phyloP scores from a whole-genome alignment of 2,113 vertebrate species.

The Drymodes brunneopygia region DNA sequence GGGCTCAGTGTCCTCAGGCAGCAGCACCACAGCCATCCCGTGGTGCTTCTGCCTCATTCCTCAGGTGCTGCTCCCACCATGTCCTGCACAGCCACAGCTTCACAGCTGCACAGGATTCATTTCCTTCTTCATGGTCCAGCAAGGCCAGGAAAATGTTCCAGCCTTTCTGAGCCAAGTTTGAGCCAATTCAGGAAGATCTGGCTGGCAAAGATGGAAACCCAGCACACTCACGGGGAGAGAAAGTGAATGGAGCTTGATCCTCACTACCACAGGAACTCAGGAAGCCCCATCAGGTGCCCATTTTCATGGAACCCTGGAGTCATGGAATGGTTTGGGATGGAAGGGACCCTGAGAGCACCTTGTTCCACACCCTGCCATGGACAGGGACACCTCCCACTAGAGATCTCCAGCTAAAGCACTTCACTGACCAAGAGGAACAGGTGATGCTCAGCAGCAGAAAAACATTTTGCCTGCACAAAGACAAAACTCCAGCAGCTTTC shows the following conservation, averaged over 20 bases:
- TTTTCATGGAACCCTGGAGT: background rate
- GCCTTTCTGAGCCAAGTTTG: background rate
- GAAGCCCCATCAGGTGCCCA: background rate
- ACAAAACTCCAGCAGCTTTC: conserved; percentile 8
- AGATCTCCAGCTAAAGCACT: background rate
- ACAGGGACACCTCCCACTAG: background rate
- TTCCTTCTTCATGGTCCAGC: background rate
- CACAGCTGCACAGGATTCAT: fast-evolving
- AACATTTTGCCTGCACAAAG: conserved; percentile 14
- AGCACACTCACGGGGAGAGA: background rate
- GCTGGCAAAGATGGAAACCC: background rate
- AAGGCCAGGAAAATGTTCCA: background rate
- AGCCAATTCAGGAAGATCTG: background rate
- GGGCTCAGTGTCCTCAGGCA: background rate
- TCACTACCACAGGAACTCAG: background rate
- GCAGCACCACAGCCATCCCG: background rate
- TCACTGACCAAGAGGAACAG: background rate
- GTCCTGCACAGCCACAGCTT: fast-evolving
- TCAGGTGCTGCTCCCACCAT: background rate
- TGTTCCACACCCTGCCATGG: background rate
- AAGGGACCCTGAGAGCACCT: background rate
- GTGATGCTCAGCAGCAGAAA: conserved; percentile 3
- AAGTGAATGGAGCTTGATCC: background rate
- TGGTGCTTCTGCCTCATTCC: background rate
- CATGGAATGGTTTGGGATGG: background rate